A percentile compares a stretch with the other conserved stretches of the same genome.
phyloP scores from a whole-genome alignment of 2,113 vertebrate species.

The Bufo bufo region DNA sequence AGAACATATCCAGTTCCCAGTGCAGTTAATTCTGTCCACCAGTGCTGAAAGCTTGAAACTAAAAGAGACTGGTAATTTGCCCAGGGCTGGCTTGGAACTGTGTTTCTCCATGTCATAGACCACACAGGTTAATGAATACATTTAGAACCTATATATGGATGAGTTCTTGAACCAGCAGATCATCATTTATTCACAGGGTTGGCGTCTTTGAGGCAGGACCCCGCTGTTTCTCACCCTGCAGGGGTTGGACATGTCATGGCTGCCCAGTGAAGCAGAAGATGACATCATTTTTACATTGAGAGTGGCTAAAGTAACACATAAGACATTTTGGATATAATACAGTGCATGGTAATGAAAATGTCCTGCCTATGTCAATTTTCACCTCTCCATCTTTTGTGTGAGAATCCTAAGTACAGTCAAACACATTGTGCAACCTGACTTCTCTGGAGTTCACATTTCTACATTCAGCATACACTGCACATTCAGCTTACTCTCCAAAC shows the following conservation, averaged over 20 bases:
- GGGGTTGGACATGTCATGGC: conserved; percentile 68
- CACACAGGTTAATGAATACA: conserved; percentile 65
- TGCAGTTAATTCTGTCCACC: conserved; percentile 22
- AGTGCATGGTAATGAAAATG: not conserved
- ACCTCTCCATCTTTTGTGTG: not conserved
- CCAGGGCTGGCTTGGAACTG: conserved; percentile 14
- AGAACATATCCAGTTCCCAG: conserved; percentile 9
- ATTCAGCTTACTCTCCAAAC: no score
- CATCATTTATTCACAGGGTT: conserved; percentile 70
- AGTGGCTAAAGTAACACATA: conserved; percentile 53
- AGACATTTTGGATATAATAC: not conserved
- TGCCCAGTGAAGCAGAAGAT: conserved; percentile 66
- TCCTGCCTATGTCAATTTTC: not conserved
- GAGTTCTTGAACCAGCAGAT: conserved; percentile 62
- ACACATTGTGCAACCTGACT: not conserved
- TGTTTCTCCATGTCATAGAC: conserved; percentile 46
- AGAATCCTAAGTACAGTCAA: not conserved
- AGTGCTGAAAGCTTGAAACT: conserved; percentile 31
- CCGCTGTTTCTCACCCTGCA: conserved; percentile 64
- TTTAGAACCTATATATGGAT: conserved; percentile 58
- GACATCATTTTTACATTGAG: conserved; percentile 69
- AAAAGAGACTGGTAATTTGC: conserved; percentile 38
- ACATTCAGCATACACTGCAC: no score
- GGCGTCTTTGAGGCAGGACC: conserved; percentile 64
- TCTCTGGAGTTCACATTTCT: not conserved